These are phyloP conservation scores for Tragelaphus strepsiceros DNA, from an alignment of 2,113 vertebrate species.

Conservation along the genomic window DNA sequence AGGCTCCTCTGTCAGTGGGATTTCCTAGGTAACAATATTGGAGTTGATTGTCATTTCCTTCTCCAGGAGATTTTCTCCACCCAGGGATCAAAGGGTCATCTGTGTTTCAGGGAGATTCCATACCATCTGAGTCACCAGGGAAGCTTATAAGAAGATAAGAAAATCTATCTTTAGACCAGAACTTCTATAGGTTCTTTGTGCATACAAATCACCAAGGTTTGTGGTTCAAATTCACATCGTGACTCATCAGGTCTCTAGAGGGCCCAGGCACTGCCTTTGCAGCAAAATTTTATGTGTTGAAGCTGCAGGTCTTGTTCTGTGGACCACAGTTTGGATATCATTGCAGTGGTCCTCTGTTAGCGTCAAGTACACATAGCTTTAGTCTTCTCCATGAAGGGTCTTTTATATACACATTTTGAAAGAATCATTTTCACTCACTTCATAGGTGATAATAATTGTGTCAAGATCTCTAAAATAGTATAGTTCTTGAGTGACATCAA, in stretches of 20 bases:
- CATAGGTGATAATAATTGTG: background rate
- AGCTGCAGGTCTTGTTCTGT: background rate
- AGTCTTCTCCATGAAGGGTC: background rate
- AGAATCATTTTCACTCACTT: background rate
- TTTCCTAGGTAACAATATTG: background rate
- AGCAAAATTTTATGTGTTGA: background rate
- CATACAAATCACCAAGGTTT: background rate
- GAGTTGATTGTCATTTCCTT: background rate
- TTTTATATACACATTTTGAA: background rate
- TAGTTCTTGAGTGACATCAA: background rate
- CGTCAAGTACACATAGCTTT: background rate
- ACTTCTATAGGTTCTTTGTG: background rate
- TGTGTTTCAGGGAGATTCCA: background rate
- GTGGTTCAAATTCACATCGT: background rate
- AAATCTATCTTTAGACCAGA: background rate
- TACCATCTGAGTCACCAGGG: background rate
- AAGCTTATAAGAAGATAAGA: background rate
- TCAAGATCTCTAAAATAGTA: background rate
- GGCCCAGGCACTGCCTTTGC: background rate
- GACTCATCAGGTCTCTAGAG: background rate
- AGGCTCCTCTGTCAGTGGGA: accelerated
- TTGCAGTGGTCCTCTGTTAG: background rate
- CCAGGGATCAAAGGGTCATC: background rate
- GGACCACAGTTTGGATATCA: background rate
- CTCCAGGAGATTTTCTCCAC: background rate